Evolutionary conservation across 92 coral and sea anemone species (phyloP).

Genomic region (Siderastrea radians): DNA sequence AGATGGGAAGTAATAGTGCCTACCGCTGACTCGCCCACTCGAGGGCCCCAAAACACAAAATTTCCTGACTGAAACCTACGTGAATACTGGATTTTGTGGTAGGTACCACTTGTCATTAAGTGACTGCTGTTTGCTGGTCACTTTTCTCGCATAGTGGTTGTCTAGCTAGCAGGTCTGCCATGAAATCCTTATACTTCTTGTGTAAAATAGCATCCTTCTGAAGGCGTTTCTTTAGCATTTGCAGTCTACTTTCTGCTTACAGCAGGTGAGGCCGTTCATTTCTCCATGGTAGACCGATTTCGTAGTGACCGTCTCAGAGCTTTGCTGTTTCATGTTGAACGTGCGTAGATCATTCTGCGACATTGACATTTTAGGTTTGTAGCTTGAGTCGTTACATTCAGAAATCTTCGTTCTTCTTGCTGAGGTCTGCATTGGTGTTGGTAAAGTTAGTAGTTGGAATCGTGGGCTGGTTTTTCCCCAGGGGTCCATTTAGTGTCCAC

Average conservation of each 20-base stretch:
- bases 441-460: not conserved
- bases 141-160: not conserved
- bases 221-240: not conserved
- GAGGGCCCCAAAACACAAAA: too few relatives aligned
- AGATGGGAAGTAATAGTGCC: too few relatives aligned
- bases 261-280: too few relatives aligned
- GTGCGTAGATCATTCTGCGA: too few relatives aligned
- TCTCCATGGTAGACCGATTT: not conserved
- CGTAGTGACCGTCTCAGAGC: not conserved
- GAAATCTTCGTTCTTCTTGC: not conserved
- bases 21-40: too few relatives aligned
- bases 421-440: not conserved
- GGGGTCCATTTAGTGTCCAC: conserved; percentile 4
- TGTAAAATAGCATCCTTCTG: not conserved
- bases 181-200: not conserved
- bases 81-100: not conserved
- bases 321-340: not conserved
- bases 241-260: not conserved
- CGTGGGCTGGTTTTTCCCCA: not conserved
- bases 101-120: not conserved
- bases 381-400: too few relatives aligned
- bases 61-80: too few relatives aligned
- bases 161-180: conserved; percentile 10
- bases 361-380: too few relatives aligned
- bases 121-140: not conserved